Conservation (phyloP, 2,113 vertebrate genomes). For the Nanorana parkeri region DNA sequence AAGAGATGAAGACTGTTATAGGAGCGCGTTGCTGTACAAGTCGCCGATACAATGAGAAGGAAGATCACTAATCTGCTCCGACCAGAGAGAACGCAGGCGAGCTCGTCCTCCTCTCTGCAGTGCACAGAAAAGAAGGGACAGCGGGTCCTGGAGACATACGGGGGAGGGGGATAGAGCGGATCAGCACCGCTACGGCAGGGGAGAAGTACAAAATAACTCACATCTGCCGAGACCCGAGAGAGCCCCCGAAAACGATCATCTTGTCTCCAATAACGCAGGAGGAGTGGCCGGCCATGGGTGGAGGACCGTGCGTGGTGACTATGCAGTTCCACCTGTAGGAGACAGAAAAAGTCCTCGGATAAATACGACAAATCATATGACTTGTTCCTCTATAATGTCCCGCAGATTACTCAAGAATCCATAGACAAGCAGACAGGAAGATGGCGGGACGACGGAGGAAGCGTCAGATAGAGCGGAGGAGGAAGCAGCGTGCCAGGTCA, state of each 20-base stretch:
- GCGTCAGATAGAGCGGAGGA: no score
- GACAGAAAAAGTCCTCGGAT: background rate
- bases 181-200: no score
- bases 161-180: background rate
- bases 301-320: constrained; percentile 94
- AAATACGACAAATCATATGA: no score
- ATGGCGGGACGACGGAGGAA: no score
- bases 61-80: no score
- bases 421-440: no score
- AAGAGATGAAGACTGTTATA: background rate
- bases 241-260: constrained; percentile 98
- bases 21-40: background rate
- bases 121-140: background rate
- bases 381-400: no score
- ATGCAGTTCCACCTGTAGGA: constrained; percentile 95
- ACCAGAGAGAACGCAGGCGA: no score
- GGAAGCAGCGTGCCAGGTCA: no score
- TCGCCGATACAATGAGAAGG: background rate
- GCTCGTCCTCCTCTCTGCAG: background rate
- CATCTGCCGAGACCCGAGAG: constrained; percentile 95
- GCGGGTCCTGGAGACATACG: background rate
- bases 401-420: no score
- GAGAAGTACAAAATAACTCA: constrained; percentile 66
- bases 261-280: constrained; percentile 92
- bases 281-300: constrained; percentile 97